Evolutionary conservation across 2,888 invertebrate genomes (phyloP).

Genomic region (Tortricodes alternella): DNA sequence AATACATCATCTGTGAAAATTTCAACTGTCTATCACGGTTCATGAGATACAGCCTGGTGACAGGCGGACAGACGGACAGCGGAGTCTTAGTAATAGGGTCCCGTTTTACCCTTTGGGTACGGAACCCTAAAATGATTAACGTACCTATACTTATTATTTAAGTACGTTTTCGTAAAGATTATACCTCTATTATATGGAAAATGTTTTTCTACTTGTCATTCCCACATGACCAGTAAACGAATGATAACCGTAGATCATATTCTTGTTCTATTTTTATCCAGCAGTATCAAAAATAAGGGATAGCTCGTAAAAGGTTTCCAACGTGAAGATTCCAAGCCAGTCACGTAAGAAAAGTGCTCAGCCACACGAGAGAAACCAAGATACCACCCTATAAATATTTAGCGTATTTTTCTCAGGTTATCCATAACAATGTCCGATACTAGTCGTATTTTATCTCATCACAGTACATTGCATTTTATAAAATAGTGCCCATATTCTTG

Average conservation of each 20-base stretch:
- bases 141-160: no score
- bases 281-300: slow-evolving; percentile 2
- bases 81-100: no score
- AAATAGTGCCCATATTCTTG: slow-evolving; percentile 46
- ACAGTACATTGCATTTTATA: slow-evolving; percentile 49
- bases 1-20: no score
- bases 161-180: no score
- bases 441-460: slow-evolving; percentile 49
- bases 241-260: neutral
- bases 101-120: no score
- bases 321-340: slow-evolving; percentile 10
- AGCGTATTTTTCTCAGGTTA: slow-evolving; percentile 47
- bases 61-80: no score
- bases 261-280: slow-evolving; percentile 1
- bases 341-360: slow-evolving; percentile 28
- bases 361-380: slow-evolving; percentile 23
- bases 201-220: no score
- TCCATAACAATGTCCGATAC: slow-evolving; percentile 50
- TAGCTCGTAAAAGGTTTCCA: slow-evolving; percentile 19
- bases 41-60: no score
- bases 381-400: slow-evolving; percentile 44
- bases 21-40: no score
- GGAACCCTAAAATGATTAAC: no score
- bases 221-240: no score
- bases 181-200: no score